A percentile compares a stretch with the other conserved stretches of the same genome.
Evolutionary conservation across 2,888 invertebrate genomes (phyloP).

Genomic region (Tribolium freemani): DNA sequence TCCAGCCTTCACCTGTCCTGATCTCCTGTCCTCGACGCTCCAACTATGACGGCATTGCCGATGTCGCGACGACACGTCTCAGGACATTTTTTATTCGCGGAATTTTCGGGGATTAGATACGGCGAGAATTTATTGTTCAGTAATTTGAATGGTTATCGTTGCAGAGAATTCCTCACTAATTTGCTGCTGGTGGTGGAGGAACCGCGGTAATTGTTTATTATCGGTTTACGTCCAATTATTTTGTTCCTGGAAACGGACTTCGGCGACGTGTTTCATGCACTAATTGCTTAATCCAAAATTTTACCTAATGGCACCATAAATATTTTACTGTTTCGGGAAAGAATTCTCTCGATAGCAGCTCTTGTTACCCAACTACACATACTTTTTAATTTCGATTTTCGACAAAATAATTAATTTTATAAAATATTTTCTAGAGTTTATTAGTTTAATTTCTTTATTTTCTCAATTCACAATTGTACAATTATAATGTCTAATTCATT

Average conservation of each 20-base stretch:
- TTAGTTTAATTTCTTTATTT: no score
- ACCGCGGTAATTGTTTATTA: not conserved
- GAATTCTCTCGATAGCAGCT: not conserved
- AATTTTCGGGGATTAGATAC: not conserved
- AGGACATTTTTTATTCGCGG: not conserved
- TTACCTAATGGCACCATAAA: not conserved
- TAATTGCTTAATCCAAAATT: not conserved
- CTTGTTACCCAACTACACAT: no score
- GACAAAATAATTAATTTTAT: no score
- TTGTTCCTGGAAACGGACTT: not conserved
- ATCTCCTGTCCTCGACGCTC: slow-evolving; percentile 35
- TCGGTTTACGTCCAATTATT: not conserved
- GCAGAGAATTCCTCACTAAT: not conserved
- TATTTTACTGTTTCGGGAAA: not conserved
- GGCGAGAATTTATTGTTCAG: not conserved
- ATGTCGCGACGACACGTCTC: slow-evolving; percentile 3
- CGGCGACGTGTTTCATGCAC: not conserved
- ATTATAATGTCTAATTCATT: no score
- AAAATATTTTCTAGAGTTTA: no score
- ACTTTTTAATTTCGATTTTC: no score
- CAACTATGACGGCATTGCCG: slow-evolving; percentile 5
- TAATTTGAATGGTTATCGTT: not conserved
- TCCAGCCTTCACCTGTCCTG: slow-evolving; percentile 64
- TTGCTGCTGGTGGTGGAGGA: not conserved
- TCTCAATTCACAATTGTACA: no score